Conservation (phyloP, 2,888 invertebrate genomes). For the Camptogramma bilineatum region DNA sequence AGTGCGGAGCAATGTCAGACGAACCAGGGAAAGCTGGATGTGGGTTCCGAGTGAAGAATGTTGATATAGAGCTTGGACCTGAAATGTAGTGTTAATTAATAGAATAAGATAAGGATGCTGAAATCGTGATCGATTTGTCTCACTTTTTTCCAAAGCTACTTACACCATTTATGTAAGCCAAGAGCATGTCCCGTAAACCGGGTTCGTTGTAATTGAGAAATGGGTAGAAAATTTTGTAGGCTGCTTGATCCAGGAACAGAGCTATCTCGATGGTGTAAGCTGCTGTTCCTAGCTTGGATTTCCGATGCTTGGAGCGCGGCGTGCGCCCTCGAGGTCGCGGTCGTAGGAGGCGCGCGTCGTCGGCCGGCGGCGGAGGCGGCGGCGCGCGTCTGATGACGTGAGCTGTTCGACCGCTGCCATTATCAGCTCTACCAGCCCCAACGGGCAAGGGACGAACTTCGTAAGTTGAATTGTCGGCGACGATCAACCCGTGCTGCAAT, state of each 20-base stretch:
- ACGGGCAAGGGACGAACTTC: conserved; percentile 88
- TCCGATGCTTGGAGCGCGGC: conserved; percentile 56
- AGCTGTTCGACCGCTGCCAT: conserved; percentile 72
- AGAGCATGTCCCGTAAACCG: conserved; percentile 89
- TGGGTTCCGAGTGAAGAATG: conserved; percentile 89
- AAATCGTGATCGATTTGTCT: neutral
- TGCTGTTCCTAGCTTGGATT: conserved; percentile 58
- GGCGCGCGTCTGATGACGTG: conserved; percentile 86
- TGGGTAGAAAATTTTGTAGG: conserved; percentile 89
- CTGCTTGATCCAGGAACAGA: conserved; percentile 90
- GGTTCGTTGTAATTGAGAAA: conserved; percentile 88
- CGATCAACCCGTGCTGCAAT: conserved; percentile 88
- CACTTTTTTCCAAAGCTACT: conserved; percentile 51
- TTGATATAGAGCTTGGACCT: conserved; percentile 92
- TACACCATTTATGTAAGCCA: conserved; percentile 92
- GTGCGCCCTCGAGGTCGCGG: conserved; percentile 62
- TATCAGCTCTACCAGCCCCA: conserved; percentile 67
- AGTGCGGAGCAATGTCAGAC: conserved; percentile 88
- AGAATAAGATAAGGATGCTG: neutral
- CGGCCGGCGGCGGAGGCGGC: conserved; percentile 70
- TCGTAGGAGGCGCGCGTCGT: conserved; percentile 72
- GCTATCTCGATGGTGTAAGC: conserved; percentile 89
- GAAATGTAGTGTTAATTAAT: conserved; percentile 43
- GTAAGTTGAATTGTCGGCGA: conserved; percentile 88
- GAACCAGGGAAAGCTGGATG: conserved; percentile 89